Evolutionary conservation across 2,113 vertebrate species (phyloP).

Genomic region (Grallaria varia): DNA sequence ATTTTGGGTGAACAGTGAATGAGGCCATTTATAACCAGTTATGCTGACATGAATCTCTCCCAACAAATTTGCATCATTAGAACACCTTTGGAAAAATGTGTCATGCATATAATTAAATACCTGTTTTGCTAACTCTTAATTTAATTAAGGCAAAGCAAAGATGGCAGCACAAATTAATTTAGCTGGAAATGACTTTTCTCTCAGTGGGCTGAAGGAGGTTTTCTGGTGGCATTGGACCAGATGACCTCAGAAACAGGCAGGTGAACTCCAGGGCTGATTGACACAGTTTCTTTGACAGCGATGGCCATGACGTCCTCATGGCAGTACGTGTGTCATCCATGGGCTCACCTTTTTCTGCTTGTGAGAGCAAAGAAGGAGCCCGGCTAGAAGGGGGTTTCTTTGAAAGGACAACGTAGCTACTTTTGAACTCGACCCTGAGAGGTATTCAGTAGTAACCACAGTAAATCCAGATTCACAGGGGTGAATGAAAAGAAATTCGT

Average conservation of each 20-base stretch:
- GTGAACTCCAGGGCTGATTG: background rate
- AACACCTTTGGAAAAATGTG: constrained; percentile 60
- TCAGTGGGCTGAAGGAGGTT: background rate
- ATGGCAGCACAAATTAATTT: constrained; percentile 50
- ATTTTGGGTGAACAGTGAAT: background rate
- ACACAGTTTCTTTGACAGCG: background rate
- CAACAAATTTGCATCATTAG: constrained; percentile 46
- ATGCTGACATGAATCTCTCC: constrained; percentile 6
- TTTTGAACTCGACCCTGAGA: background rate
- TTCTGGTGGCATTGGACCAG: background rate
- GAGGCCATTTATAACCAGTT: constrained; percentile 25
- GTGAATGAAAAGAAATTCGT: background rate
- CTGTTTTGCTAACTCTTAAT: constrained; percentile 58
- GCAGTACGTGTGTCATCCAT: background rate
- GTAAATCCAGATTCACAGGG: background rate
- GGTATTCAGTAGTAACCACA: background rate
- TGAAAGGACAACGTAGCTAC: background rate
- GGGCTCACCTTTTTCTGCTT: background rate
- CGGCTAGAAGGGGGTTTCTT: background rate
- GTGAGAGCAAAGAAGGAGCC: background rate
- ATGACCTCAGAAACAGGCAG: background rate
- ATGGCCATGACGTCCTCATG: background rate
- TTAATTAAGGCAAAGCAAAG: constrained; percentile 46
- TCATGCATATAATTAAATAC: constrained; percentile 56
- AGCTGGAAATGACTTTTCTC: constrained; percentile 34